Percentiles rank a stretch among this genome's conserved stretches.
These are phyloP conservation scores for Ectobius pallidus DNA, from an alignment of 2,888 invertebrate species.

Conservation along the genomic window DNA sequence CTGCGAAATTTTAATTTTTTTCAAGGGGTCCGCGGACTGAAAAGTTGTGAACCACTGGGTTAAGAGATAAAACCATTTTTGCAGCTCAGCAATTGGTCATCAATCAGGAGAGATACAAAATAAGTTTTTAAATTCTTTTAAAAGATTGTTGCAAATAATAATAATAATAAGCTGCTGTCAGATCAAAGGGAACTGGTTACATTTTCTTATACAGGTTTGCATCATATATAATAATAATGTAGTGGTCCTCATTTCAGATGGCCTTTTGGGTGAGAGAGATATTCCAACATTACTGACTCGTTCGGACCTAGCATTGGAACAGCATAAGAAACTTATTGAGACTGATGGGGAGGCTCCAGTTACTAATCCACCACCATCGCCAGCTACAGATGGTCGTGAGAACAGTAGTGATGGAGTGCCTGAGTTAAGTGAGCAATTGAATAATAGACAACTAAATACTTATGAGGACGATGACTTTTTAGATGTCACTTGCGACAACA, in stretches of 20 bases:
- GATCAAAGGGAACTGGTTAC: too few species aligned
- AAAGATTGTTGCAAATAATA: too few species aligned
- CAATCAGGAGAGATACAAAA: too few species aligned
- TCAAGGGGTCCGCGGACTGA: too few species aligned
- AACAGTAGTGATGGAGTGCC: conserved; percentile 62
- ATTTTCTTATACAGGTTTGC: too few species aligned
- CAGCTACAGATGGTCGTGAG: conserved; percentile 72
- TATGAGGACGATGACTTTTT: conserved; percentile 68
- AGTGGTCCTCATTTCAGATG: conserved; percentile 34
- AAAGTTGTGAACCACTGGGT: too few species aligned
- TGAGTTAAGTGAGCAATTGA: conserved; percentile 15
- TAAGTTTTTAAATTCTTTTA: too few species aligned
- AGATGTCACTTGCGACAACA: conserved; percentile 72
- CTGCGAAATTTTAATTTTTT: too few species aligned
- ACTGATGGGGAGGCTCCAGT: conserved; percentile 56
- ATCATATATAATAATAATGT: too few species aligned
- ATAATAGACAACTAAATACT: not conserved
- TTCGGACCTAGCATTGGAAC: conserved; percentile 64
- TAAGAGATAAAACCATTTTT: too few species aligned
- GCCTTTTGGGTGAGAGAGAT: conserved; percentile 52
- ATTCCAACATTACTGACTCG: conserved; percentile 68
- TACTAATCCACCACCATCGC: conserved; percentile 82
- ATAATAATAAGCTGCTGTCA: too few species aligned
- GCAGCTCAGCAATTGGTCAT: too few species aligned
- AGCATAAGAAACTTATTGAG: conserved; percentile 57